phyloP scores from a whole-genome alignment of 2,113 vertebrate genomes.

The Noctilio leporinus region DNA sequence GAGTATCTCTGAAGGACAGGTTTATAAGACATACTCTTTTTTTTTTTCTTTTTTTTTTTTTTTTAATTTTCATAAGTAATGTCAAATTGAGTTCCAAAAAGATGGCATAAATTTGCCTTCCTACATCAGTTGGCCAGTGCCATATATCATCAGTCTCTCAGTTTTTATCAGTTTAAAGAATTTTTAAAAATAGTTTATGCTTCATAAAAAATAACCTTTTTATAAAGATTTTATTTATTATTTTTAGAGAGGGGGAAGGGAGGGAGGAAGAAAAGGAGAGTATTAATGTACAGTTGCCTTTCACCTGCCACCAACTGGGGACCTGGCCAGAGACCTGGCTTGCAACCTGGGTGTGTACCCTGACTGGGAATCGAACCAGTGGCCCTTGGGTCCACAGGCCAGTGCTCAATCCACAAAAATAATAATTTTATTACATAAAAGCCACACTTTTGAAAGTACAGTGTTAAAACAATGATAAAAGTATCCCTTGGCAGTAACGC shows the following conservation, averaged over 20 bases:
- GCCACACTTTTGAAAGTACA: not conserved
- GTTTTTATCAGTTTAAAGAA: not conserved
- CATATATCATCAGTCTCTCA: not conserved
- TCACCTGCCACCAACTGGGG: too few species aligned
- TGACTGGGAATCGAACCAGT: too few species aligned
- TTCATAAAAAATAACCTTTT: not conserved
- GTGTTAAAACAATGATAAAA: not conserved
- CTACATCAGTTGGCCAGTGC: not conserved
- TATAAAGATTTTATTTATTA: too few species aligned
- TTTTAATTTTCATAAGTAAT: not conserved
- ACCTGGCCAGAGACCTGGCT: too few species aligned
- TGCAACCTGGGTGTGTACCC: too few species aligned
- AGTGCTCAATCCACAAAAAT: too few species aligned
- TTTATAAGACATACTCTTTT: not conserved
- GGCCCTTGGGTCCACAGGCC: too few species aligned
- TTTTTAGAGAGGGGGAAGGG: too few species aligned
- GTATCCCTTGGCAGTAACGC: not conserved
- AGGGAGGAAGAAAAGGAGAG: too few species aligned
- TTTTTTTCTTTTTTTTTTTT: not conserved
- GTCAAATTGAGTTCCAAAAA: not conserved
- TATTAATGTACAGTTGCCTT: too few species aligned
- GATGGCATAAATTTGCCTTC: not conserved
- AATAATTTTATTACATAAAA: not conserved
- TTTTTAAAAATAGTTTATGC: not conserved
- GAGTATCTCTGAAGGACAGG: not conserved